Percentiles rank a stretch among this genome's conserved stretches.
Evolutionary conservation across 2,113 vertebrate species (phyloP).

Genomic region (Argyrosomus japonicus): DNA sequence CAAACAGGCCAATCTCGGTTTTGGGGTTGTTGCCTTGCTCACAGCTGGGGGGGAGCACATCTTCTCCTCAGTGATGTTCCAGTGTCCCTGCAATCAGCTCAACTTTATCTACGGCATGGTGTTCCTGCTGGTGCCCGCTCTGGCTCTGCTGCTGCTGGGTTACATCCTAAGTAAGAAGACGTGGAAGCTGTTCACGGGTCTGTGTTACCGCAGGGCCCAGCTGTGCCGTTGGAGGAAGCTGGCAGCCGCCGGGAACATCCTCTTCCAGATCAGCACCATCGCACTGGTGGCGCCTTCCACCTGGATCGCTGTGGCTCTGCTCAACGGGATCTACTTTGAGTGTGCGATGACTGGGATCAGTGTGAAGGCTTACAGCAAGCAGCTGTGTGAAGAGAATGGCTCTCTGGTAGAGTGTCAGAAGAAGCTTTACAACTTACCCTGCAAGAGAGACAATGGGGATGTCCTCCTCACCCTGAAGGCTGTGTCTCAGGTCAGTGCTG

Average conservation of each 20-base stretch:
- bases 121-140: conserved; percentile 87
- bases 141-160: conserved; percentile 84
- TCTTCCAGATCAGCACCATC: conserved; percentile 20
- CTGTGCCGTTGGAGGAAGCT: accelerated
- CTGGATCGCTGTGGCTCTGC: conserved; percentile 86
- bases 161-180: conserved; percentile 69
- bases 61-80: conserved; percentile 83
- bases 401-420: not conserved
- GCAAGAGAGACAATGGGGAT: not conserved
- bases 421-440: conserved; percentile 77
- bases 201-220: conserved; percentile 22
- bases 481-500: conserved; percentile 85
- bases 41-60: conserved; percentile 80
- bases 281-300: conserved; percentile 80
- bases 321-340: conserved; percentile 81
- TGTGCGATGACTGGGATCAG: conserved; percentile 78
- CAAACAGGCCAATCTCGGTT: conserved; percentile 73
- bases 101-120: conserved; percentile 82
- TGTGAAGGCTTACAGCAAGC: accelerated
- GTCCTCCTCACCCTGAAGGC: conserved; percentile 70
- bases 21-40: conserved; percentile 80
- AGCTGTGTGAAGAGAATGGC: conserved; percentile 41
- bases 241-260: accelerated
- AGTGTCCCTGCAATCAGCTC: conserved; percentile 85
- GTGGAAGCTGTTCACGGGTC: conserved; percentile 82